Evolutionary conservation across 2,888 invertebrate genomes (phyloP).

Genomic region (Arctia plantaginis): DNA sequence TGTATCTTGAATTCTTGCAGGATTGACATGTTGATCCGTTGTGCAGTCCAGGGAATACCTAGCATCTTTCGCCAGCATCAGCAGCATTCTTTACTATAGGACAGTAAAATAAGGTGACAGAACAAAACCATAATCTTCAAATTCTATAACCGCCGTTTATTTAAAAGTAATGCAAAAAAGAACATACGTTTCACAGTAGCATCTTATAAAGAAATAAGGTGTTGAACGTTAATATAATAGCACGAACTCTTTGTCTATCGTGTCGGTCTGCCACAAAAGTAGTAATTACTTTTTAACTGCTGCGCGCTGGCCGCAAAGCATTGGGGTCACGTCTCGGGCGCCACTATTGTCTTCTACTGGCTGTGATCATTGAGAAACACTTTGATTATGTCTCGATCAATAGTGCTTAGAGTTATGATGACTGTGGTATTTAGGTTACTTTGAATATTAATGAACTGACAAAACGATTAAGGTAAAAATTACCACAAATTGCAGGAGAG

Average conservation of each 20-base stretch:
- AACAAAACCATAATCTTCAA: too few species aligned
- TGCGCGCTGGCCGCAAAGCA: conserved; percentile 51
- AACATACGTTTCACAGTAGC: not conserved
- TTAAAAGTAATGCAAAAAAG: too few species aligned
- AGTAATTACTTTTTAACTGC: conserved; percentile 54
- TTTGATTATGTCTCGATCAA: conserved; percentile 19
- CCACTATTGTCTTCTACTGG: conserved; percentile 50
- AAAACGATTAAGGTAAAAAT: not conserved
- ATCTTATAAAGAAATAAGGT: not conserved
- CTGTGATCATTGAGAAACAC: conserved; percentile 49
- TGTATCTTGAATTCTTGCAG: too few species aligned
- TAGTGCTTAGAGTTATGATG: conserved; percentile 16
- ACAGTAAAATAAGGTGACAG: too few species aligned
- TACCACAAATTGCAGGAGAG: not conserved
- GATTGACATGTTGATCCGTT: too few species aligned
- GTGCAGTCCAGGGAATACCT: too few species aligned
- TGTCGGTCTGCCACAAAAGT: conserved; percentile 42
- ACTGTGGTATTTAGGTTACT: conserved; percentile 22
- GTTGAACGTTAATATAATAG: conserved; percentile 15
- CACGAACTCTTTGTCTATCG: conserved; percentile 36
- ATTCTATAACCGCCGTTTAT: too few species aligned
- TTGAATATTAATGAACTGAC: not conserved
- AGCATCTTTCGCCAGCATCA: too few species aligned
- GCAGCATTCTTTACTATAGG: too few species aligned
- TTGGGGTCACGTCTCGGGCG: conserved; percentile 47